A percentile compares a stretch with the other conserved stretches of the same genome.
phyloP scores from a whole-genome alignment of 2,113 vertebrate species.

The Delphinapterus leucas region DNA sequence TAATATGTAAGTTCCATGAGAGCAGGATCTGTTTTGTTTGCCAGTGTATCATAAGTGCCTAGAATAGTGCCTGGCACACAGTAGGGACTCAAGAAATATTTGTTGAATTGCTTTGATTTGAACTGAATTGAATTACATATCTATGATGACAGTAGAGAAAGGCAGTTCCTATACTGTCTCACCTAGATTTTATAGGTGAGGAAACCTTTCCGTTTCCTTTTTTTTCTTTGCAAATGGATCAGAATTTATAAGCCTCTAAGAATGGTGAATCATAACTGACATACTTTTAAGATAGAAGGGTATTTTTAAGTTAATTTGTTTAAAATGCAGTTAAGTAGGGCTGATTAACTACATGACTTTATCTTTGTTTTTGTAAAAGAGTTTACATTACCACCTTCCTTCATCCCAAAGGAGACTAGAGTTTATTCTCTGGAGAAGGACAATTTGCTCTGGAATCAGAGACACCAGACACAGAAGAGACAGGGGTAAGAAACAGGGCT shows the following conservation, averaged over 20 bases:
- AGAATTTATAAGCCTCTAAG: not conserved
- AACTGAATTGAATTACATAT: not conserved
- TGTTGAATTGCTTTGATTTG: not conserved
- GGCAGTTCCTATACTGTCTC: not conserved
- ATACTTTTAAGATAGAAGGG: not conserved
- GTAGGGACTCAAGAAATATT: not conserved
- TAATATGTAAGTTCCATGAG: not conserved
- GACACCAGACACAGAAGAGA: not conserved
- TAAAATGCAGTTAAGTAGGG: not conserved
- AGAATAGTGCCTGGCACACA: not conserved
- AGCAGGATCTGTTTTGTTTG: not conserved
- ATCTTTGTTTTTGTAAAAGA: not conserved
- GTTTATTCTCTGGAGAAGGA: not conserved
- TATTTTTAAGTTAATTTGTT: constrained; percentile 12
- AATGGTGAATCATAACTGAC: not conserved
- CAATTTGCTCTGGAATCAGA: not conserved
- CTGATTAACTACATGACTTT: not conserved
- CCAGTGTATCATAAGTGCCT: not conserved
- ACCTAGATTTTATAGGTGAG: not conserved
- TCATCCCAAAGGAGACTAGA: not conserved
- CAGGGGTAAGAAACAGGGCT: not conserved
- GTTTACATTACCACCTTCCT: not conserved
- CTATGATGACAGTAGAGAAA: not conserved
- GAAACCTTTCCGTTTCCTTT: not conserved
- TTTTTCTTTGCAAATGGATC: not conserved